Evolutionary conservation across 2,888 invertebrate genomes (phyloP), one percentile per base, ranked within the genome.

Genomic region (Macrosiphum euphorbiae): DNA sequence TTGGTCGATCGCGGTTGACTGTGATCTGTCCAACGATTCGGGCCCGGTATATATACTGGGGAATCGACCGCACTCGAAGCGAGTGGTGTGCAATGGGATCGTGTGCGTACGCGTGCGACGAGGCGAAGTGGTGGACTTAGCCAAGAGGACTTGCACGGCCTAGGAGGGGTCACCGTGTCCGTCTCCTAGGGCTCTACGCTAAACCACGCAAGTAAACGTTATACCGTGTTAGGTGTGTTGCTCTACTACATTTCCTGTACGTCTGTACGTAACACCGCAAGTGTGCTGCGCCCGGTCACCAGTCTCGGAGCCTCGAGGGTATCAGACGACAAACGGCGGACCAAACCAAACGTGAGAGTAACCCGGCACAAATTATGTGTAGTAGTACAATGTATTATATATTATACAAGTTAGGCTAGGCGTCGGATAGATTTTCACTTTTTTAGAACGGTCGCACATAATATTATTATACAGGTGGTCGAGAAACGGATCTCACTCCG

Each of bases 11-110:
- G 58, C 16, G 3, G 41, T 26, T 24, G 90, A 78, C 90, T 90
- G 90, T 78, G 78, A 78, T 50, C 90, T 3, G 28, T 90, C 20
- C 11, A 13, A 16, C 90, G 90, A 52, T 41, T 13, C 35, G 35
- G 26, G 24, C 78, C 78, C 90, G 50, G 78, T 90, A 84, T 90
- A 90, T 90, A 90, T 90, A 90, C 78, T 0, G 35, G 41, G n/a
- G 35, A 78, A 8, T 35, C 78, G 35, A 78, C 78, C 20, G 35
- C 20, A 20, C 35, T 78, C 78, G 35, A 35, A 20, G 35, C 35
- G 20, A 35, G 20, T 20, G 78, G 67, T 55, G 7, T 55, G 55
- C 7, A 55, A 24, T 7, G 24, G 24, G 67, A 67, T 67, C n/a
- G 61, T 28, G 58, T 58, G 26, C 28, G 67, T 35, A 35, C n/a